phyloP scores from a whole-genome alignment of 2,113 vertebrate genomes.

The Syrmaticus mikado region DNA sequence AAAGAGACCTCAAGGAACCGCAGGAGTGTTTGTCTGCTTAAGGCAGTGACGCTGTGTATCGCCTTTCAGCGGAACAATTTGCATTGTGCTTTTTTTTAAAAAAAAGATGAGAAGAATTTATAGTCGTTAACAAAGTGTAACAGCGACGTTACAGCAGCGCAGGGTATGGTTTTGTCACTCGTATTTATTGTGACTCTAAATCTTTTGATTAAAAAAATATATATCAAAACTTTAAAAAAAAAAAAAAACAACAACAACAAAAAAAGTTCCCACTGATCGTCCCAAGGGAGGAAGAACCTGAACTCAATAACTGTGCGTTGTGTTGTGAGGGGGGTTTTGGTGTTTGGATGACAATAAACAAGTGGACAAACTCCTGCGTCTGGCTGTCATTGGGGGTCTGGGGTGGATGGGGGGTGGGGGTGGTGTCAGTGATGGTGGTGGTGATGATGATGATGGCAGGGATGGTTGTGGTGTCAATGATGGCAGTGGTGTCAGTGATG shows the following conservation, averaged over 20 bases:
- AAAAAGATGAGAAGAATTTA: not conserved
- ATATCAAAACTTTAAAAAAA: too few species aligned
- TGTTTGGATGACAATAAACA: constrained; percentile 48
- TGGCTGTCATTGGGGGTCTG: too few species aligned
- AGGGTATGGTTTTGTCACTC: constrained; percentile 25
- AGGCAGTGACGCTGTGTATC: not conserved
- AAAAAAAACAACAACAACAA: too few species aligned
- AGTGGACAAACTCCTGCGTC: too few species aligned
- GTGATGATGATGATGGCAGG: too few species aligned
- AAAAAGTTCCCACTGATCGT: not conserved
- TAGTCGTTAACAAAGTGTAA: not conserved
- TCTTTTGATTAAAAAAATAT: constrained; percentile 8
- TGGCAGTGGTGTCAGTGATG: too few species aligned
- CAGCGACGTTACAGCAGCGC: not conserved
- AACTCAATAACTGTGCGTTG: not conserved
- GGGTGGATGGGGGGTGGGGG: too few species aligned
- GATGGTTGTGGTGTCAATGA: too few species aligned
- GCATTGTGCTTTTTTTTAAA: not conserved
- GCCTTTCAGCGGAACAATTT: not conserved
- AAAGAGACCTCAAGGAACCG: not conserved
- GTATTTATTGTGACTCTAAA: constrained; percentile 64
- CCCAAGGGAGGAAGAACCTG: not conserved
- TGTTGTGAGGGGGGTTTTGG: constrained; percentile 2
- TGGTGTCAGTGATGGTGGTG: too few species aligned
- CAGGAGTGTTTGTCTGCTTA: not conserved